A percentile compares a stretch with the other conserved stretches of the same genome.
phyloP scores from a whole-genome alignment of 2,888 invertebrate species.

The Suillia variegata region DNA sequence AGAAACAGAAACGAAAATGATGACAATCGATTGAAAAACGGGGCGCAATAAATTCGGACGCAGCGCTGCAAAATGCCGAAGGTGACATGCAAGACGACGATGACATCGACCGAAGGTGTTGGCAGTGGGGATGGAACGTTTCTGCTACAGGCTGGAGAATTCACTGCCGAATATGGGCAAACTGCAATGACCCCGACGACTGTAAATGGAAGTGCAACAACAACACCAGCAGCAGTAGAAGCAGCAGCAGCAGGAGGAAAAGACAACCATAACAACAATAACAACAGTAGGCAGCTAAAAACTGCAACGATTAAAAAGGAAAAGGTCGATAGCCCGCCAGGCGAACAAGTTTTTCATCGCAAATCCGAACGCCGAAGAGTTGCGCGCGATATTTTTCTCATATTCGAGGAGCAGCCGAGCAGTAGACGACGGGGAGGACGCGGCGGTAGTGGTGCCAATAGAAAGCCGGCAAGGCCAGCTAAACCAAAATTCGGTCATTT shows the following conservation, averaged over 20 bases:
- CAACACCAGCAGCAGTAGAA: too few species aligned
- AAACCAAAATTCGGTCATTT: constrained; percentile 50
- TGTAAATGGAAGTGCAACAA: not conserved
- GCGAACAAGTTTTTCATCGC: constrained; percentile 43
- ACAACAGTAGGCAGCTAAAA: constrained; percentile 9
- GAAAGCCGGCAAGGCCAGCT: constrained; percentile 45
- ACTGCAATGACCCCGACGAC: too few species aligned
- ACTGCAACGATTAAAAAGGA: constrained; percentile 33
- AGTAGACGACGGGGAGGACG: constrained; percentile 33
- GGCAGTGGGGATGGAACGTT: constrained; percentile 35
- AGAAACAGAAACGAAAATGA: constrained; percentile 30
- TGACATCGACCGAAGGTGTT: constrained; percentile 44
- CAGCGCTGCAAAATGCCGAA: constrained; percentile 47
- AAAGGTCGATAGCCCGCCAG: constrained; percentile 39
- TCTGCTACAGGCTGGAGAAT: too few species aligned
- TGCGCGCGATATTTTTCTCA: constrained; percentile 58
- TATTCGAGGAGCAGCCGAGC: constrained; percentile 56
- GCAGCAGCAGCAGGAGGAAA: constrained; percentile 21
- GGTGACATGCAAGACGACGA: constrained; percentile 41
- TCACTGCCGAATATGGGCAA: too few species aligned
- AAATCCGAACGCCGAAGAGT: constrained; percentile 59
- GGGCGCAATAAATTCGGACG: too few species aligned
- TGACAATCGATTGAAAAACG: constrained; percentile 36
- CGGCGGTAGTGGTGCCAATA: constrained; percentile 42
- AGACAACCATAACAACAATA: constrained; percentile 22